Evolutionary conservation across 2,888 invertebrate species (phyloP).

Genomic region (Leucozona laternaria): DNA sequence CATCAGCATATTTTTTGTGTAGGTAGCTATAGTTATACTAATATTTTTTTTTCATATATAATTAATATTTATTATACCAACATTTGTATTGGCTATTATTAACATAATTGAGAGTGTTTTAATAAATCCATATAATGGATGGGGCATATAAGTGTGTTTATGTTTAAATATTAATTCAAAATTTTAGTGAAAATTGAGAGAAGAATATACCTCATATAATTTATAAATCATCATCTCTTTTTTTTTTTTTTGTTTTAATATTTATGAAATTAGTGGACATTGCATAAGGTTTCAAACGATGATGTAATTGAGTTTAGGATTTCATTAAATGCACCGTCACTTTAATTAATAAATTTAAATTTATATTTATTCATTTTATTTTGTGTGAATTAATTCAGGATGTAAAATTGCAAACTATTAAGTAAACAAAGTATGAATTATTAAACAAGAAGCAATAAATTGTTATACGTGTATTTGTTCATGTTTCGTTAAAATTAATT

Average conservation of each 20-base stretch:
- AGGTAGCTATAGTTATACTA: background rate
- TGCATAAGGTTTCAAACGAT: background rate
- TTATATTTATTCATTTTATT: slow-evolving; percentile 8
- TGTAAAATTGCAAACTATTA: background rate
- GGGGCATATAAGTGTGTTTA: background rate
- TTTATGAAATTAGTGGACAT: background rate
- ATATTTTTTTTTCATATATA: background rate
- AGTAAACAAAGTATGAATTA: background rate
- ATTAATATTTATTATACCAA: background rate
- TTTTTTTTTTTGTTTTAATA: background rate
- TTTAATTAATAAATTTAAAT: background rate
- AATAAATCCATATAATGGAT: background rate
- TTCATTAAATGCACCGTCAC: background rate
- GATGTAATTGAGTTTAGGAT: slow-evolving; percentile 18
- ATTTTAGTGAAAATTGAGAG: background rate
- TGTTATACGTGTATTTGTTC: too few relatives aligned
- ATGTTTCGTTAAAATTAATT: too few relatives aligned
- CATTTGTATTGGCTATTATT: slow-evolving; percentile 16
- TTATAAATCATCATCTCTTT: background rate
- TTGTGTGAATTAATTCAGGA: background rate
- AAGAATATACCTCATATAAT: background rate
- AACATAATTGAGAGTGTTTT: slow-evolving; percentile 12
- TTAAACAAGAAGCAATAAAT: too few relatives aligned
- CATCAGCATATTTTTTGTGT: slow-evolving; percentile 8
- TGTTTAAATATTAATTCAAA: background rate